Evolutionary conservation across 35 echinoderm and acorn worm species (phyloP).

Genomic region (Acanthaster planci): DNA sequence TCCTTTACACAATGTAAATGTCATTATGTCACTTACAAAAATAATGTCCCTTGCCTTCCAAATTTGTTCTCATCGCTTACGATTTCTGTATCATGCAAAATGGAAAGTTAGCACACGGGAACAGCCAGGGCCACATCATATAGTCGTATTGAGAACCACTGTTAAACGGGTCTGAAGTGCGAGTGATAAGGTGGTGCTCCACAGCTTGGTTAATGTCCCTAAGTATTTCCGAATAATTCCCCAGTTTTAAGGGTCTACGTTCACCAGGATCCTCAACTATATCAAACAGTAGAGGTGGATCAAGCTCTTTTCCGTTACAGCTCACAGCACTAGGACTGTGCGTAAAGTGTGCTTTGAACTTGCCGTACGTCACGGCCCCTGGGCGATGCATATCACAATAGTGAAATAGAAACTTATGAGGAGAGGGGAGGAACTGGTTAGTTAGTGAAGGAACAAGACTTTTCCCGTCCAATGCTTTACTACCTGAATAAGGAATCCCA

Average conservation of each 20-base stretch:
- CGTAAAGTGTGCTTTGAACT: background rate
- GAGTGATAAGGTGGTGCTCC: too few species aligned
- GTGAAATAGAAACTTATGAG: background rate
- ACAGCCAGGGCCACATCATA: too few species aligned
- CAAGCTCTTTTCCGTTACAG: constrained; percentile 32
- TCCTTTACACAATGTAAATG: too few species aligned
- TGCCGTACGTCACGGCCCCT: background rate
- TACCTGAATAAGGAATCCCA: background rate
- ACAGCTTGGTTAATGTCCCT: too few species aligned
- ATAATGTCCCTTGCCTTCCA: too few species aligned
- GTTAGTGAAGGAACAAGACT: background rate
- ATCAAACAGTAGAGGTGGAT: constrained; percentile 60
- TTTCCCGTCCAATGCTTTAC: constrained; percentile 33
- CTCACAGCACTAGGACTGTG: background rate
- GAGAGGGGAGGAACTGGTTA: background rate
- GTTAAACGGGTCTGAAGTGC: too few species aligned
- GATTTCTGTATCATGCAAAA: too few species aligned
- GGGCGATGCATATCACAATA: background rate
- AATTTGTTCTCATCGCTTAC: too few species aligned
- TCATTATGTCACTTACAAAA: too few species aligned
- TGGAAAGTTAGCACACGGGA: too few species aligned
- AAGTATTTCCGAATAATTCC: background rate
- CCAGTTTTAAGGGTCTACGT: background rate
- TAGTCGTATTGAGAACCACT: too few species aligned
- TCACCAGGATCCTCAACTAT: constrained; percentile 57